Conservation (phyloP, 2,113 vertebrate genomes). For the Bubo scandiacus region DNA sequence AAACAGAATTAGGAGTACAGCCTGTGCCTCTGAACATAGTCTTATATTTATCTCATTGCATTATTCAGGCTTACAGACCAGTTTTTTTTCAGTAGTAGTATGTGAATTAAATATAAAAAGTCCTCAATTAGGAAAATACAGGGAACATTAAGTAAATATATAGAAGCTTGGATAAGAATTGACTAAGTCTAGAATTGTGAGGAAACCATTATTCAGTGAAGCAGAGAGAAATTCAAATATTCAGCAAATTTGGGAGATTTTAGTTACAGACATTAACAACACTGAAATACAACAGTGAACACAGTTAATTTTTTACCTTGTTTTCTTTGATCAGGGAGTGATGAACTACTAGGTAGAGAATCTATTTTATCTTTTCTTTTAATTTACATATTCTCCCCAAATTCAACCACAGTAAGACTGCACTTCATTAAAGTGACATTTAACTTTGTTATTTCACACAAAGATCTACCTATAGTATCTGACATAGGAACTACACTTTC, state of each 20-base stretch:
- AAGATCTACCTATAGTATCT: neutral
- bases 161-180: neutral
- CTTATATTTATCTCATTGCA: neutral
- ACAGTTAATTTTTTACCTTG: rapidly evolving
- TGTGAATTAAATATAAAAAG: neutral
- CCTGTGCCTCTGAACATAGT: neutral
- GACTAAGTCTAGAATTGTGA: neutral
- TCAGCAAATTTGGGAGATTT: neutral
- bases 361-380: neutral
- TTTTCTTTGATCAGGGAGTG: neutral
- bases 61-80: neutral
- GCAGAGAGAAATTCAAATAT: neutral
- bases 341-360: neutral
- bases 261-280: neutral
- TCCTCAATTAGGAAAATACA: neutral
- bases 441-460: neutral
- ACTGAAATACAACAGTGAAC: neutral
- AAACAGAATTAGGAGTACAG: neutral
- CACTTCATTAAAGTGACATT: neutral
- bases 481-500: neutral
- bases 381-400: rapidly evolving
- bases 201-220: neutral
- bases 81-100: neutral
- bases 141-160: neutral
- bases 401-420: neutral